These are phyloP conservation scores for Eurypyga helias DNA, from an alignment of 2,113 vertebrate species.

Conservation along the genomic window DNA sequence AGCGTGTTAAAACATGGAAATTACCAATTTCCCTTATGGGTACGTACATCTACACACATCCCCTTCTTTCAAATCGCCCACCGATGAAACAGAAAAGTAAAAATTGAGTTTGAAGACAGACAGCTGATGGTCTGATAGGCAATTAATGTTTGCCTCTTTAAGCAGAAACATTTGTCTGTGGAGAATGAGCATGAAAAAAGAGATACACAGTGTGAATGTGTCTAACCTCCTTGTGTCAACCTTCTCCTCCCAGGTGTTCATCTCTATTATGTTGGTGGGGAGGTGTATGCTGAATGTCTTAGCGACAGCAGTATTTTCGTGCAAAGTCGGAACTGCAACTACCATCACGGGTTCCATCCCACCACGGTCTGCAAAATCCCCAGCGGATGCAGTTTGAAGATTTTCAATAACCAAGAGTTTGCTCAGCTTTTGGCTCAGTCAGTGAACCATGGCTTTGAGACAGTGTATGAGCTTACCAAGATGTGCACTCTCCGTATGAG, in stretches of 20 bases:
- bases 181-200: background rate
- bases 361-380: slow-evolving; percentile 99
- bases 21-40: background rate
- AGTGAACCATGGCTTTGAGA: slow-evolving; percentile 98
- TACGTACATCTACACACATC: too few species aligned
- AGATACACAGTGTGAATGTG: background rate
- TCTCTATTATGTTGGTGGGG: slow-evolving; percentile 96
- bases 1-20: background rate
- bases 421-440: slow-evolving; percentile 96
- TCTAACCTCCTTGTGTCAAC: background rate
- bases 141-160: background rate
- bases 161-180: background rate
- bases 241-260: slow-evolving; percentile 86
- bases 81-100: background rate
- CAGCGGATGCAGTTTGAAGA: slow-evolving; percentile 96
- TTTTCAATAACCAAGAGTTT: slow-evolving; percentile 99
- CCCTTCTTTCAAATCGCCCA: background rate
- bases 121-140: background rate
- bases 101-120: background rate
- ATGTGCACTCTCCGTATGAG: slow-evolving; percentile 99
- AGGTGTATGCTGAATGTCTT: slow-evolving; percentile 97
- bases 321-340: slow-evolving; percentile 99
- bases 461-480: slow-evolving; percentile 98
- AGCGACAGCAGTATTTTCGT: slow-evolving; percentile 99
- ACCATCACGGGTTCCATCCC: slow-evolving; percentile 97